Base-by-base conservation (phyloP, 2,888 invertebrate species). In the Papilio gigon region DNA sequence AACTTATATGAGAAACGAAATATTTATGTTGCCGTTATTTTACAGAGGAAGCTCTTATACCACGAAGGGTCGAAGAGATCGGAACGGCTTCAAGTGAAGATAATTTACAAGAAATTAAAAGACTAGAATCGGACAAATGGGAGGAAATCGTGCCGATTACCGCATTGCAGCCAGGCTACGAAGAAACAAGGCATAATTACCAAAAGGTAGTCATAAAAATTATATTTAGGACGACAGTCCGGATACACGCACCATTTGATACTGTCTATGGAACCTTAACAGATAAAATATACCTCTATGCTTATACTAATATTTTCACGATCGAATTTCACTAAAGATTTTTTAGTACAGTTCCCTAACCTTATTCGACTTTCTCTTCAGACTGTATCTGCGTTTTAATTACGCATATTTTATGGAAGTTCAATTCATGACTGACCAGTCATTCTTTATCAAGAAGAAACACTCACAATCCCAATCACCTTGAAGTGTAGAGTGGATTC, bases 111-210 rank as follows among this genome's bases (percentile, higher is more conserved):
- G 83, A 87, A 80, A 85, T 93, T 65, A 82, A 84, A 53, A 74
- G 79, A 70, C 78, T 94, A 59, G 82, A 87, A 56, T 85, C 92
- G 40, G 86, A 94, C 82, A 84, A 89, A 76, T 94, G 94, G 94
- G 86, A 89, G 70, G 93, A 93, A 75, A 85, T 94, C 66, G 90
- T 94, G 8, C 92, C 93, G 1, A 86, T 90, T 80, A 93, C 93
- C 9, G 81, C 85, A 33, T 83, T 94, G 14, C 81, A 85, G 65
- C 88, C 94, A 0, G 94, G 94, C 12, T 93, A 93, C 77, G 87
- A 90, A 67, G 93, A 93, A n/a, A 93, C 93, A 0, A 89, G 94
- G 72, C 89, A 92, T 73, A 94, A 93, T 78, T 94, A 88, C 75
- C 93, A 94, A 75, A 87, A 91, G 86, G 88, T 93, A 78, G 12